Conservation (phyloP, 2,113 vertebrate genomes). For the Smithornis capensis region DNA sequence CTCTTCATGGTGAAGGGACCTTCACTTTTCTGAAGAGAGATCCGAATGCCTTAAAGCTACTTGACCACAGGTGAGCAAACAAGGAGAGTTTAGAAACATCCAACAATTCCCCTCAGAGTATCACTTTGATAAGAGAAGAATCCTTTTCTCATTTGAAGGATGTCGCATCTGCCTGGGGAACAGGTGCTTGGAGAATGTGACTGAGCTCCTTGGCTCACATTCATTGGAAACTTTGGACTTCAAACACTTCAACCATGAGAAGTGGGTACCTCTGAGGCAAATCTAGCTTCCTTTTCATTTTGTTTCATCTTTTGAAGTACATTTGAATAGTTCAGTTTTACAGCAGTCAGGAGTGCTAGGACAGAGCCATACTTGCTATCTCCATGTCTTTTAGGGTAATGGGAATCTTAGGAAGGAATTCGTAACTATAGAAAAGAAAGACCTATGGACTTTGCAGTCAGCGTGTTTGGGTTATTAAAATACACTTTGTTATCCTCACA, state of each 20-base stretch:
- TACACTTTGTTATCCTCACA: slow-evolving; percentile 43
- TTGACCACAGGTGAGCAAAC: background rate
- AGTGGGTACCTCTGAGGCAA: background rate
- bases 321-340: slow-evolving; percentile 32
- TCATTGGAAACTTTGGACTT: slow-evolving; percentile 3
- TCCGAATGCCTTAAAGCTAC: background rate
- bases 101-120: background rate
- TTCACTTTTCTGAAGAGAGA: background rate
- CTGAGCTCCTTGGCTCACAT: background rate
- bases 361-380: background rate
- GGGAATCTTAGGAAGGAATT: slow-evolving; percentile 11
- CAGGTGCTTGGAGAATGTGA: accelerated
- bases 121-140: background rate
- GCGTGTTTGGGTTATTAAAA: slow-evolving; percentile 41
- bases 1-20: background rate
- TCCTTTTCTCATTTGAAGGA: background rate
- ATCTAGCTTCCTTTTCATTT: background rate
- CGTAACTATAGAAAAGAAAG: background rate
- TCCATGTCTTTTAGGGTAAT: background rate
- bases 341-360: background rate
- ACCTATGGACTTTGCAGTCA: background rate
- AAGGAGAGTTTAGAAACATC: background rate
- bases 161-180: background rate
- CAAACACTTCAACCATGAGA: slow-evolving; percentile 15
- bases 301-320: slow-evolving; percentile 16